A percentile compares a stretch with the other conserved stretches of the same genome.
These are phyloP conservation scores for Vipera latastei DNA, from an alignment of 2,797 vertebrate genomes.

Conservation along the genomic window DNA sequence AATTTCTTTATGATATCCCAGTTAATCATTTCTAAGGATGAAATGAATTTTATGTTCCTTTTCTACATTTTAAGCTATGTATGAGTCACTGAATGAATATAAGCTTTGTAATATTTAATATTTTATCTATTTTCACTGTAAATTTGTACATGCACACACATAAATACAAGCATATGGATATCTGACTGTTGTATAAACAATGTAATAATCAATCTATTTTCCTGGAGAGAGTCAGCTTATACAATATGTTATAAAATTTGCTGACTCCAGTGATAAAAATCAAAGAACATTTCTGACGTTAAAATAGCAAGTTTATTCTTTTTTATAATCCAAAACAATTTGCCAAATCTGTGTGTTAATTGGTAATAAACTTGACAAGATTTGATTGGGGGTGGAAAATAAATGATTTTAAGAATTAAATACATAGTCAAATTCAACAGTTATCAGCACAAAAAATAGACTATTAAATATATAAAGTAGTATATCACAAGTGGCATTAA, in stretches of 20 bases:
- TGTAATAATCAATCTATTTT: constrained; percentile 21
- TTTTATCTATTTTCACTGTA: neutral
- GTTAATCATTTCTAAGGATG: neutral
- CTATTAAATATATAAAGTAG: too few relatives aligned
- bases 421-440: too few relatives aligned
- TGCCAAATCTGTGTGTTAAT: neutral
- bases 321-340: neutral
- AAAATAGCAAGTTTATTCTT: neutral
- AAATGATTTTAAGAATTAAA: neutral
- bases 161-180: constrained; percentile 8
- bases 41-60: neutral
- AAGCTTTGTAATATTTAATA: neutral
- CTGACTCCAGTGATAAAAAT: neutral
- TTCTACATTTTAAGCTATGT: neutral
- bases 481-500: too few relatives aligned
- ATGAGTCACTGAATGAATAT: neutral
- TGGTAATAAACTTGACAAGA: neutral
- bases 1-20: neutral
- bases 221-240: constrained; percentile 22
- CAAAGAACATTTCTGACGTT: neutral
- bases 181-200: constrained; percentile 17
- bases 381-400: neutral
- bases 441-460: too few relatives aligned
- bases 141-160: neutral
- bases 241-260: constrained; percentile 13